Evolutionary conservation across 2,888 invertebrate species (phyloP).

Genomic region (Anodontia alba): DNA sequence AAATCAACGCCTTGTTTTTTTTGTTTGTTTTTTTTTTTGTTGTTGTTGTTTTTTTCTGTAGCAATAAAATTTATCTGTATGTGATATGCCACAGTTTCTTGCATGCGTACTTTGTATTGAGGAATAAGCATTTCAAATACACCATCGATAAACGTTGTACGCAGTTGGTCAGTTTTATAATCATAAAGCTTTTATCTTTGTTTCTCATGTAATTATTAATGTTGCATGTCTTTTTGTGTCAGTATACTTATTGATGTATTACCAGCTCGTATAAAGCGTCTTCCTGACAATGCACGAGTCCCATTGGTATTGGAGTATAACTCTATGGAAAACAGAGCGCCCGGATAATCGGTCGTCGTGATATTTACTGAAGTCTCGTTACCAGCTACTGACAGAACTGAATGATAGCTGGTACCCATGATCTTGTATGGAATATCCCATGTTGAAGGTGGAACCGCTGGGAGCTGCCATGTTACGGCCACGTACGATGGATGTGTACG

Average conservation of each 20-base stretch:
- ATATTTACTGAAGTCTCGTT: background rate
- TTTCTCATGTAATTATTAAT: no score
- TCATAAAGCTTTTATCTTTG: no score
- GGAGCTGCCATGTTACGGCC: background rate
- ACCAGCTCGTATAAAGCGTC: background rate
- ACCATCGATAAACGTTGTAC: no score
- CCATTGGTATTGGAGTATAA: background rate
- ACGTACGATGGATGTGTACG: background rate
- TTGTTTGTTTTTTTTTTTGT: no score
- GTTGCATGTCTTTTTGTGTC: no score
- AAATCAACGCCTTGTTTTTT: no score
- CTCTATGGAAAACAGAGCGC: background rate
- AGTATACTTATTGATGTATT: background rate
- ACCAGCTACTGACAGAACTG: background rate
- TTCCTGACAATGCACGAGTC: background rate
- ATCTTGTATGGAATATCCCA: background rate
- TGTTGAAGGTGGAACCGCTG: background rate
- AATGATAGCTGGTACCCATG: background rate
- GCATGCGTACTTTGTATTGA: no score
- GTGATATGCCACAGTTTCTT: no score
- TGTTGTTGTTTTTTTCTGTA: no score
- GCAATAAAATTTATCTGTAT: no score
- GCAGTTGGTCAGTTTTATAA: no score
- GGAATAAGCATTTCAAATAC: no score
- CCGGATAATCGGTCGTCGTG: background rate